Evolutionary conservation across 2,888 invertebrate species (phyloP), one percentile per base, ranked within the genome.

Genomic region (Tuta absoluta): DNA sequence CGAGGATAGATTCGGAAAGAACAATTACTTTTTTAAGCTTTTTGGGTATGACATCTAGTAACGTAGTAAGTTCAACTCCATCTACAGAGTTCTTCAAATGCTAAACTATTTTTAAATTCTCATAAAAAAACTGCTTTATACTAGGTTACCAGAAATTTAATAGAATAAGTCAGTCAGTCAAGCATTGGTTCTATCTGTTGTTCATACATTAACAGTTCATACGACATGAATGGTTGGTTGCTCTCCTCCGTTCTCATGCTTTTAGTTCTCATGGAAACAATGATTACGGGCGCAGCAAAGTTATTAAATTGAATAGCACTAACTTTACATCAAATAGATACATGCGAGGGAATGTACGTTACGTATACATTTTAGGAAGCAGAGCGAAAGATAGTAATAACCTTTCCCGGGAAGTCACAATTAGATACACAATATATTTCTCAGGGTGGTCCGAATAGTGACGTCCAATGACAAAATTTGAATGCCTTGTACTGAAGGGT

Each of bases 211-310:
- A 33, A 33, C 72, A 75, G 75, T 75, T 70, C 66, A 67, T 75
- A 68, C 71, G 73, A 75, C 76, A 75, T 80, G 79, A 85, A 83
- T 84, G 75, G 80, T 70, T 75, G 72, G 72, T 76, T 75, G 75
- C 79, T 75, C 80, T 81, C 79, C 75, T 77, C 73, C 71, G 81
- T 87, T 87, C 87, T 80, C 86, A 85, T 87, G 84, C 76, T 74
- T 81, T 72, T 70, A 80, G 77, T 84, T 86, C 87, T 81, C 86
- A 86, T 86, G 85, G 80, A 86, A 86, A 87, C 85, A 86, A 87
- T 86, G 77, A 79, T 83, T 83, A 84, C 83, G 80, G 80, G 82
- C 77, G 79, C 76, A 75, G 77, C 76, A 77, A 75, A 76, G 72
- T 80, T 80, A 79, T 78, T 82, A 75, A 76, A 81, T 79, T 79